Conservation (phyloP, 1,140 invertebrate genomes). For the Cydia amplana region DNA sequence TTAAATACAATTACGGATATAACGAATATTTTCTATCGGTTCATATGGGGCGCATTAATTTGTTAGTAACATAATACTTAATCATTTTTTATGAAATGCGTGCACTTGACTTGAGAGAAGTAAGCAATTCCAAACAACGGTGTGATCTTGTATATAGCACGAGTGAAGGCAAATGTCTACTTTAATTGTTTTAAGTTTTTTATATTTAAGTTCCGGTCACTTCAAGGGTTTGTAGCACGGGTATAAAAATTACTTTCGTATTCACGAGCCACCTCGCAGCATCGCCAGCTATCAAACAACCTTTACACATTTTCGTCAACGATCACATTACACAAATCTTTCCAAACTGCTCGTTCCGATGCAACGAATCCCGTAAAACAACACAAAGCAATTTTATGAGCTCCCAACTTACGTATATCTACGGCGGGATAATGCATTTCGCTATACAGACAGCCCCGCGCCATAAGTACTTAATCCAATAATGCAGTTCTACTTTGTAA, state of each 20-base stretch:
- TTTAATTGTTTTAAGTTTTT: too few relatives aligned
- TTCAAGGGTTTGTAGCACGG: too few relatives aligned
- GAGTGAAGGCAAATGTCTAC: too few relatives aligned
- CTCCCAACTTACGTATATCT: constrained; percentile 17
- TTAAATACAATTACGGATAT: too few relatives aligned
- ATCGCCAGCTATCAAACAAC: background rate
- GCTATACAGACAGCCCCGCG: constrained; percentile 2
- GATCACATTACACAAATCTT: background rate
- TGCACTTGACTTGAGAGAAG: too few relatives aligned
- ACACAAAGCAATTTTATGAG: constrained; percentile 19
- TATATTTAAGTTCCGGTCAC: too few relatives aligned
- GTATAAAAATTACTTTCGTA: background rate
- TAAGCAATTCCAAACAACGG: too few relatives aligned
- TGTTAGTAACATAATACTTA: too few relatives aligned
- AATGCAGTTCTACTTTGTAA: constrained; percentile 28
- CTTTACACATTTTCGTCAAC: background rate
- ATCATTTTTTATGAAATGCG: too few relatives aligned
- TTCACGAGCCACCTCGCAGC: background rate
- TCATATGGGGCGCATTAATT: too few relatives aligned
- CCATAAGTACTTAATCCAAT: constrained; percentile 30
- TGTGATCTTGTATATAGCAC: too few relatives aligned
- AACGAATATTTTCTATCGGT: too few relatives aligned
- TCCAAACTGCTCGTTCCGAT: background rate
- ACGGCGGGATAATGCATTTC: constrained; percentile 22
- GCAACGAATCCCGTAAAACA: constrained; percentile 12